Base-by-base conservation (phyloP, 2,888 invertebrate genomes). In the Lasioglossum villosulum region DNA sequence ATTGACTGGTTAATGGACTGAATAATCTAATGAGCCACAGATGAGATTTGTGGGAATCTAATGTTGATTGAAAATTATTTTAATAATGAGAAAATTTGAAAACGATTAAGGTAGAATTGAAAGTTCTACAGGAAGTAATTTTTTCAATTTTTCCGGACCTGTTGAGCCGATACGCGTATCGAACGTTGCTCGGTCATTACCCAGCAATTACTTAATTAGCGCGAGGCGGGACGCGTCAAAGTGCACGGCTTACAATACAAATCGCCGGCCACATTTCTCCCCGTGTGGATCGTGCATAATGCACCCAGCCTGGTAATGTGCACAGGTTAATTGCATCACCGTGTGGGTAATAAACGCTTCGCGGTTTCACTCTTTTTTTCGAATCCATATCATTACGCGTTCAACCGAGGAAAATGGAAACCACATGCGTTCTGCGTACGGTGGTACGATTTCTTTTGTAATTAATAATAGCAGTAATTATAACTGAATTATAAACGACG, bases 121-220 rank as follows among this genome's bases (percentile, higher is more conserved):
- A n/a, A 10, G n/a, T 23, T 52, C 10, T 10, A 10, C 12, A 4
- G n/a, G 0, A 12, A n/a, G n/a, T 12, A 4, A 4, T 56, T 12
- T 56, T 3, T n/a, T 0, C 1, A 12, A 56, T 56, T n/a, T 23
- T n/a, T n/a, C n/a, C 12, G n/a, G 56, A 23, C 23, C 23, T 34
- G 34, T 66, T 34, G 23, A 63, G 27, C 27, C 16, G 30, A 63
- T 63, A 16, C 63, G 16, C 8, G 19, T 19, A 30, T 27, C 6
- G 16, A 68, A 68, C 23, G 23, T 68, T 23, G 37, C 23, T 34
- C 37, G 12, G 45, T 79, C 72, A 76, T 45, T 52, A 72, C 42
- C 34, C 59, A 16, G 23, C 63, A 76, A 76, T 81, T 82, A 72
- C 66, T 63, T 82, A 82, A 82, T 82, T 82, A 83, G 19, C 42